Evolutionary conservation across 64 coral and sea anemone species (phyloP).

Genomic region (Stichodactyla mertensii): DNA sequence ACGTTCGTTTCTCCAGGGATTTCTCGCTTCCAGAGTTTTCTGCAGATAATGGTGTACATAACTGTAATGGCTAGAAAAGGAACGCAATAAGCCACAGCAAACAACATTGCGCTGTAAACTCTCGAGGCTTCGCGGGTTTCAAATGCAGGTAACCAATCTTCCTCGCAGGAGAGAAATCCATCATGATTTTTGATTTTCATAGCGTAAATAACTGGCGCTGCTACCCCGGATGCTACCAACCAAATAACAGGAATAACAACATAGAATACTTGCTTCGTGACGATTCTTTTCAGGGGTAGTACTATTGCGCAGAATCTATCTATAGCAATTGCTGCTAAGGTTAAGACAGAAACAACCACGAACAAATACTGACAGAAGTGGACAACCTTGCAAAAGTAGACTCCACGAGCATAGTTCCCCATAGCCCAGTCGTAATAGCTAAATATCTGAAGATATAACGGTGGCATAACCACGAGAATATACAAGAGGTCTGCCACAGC

Average conservation of each 20-base stretch:
- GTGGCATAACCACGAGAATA: constrained; percentile 27
- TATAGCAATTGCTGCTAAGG: constrained; percentile 45
- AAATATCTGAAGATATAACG: constrained; percentile 37
- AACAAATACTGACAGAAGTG: constrained; percentile 51
- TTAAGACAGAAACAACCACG: constrained; percentile 42
- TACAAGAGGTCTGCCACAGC: constrained; percentile 50
- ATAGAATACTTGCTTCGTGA: constrained; percentile 44
- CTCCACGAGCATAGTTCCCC: neutral
- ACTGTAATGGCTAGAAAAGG: constrained; percentile 31
- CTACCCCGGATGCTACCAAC: constrained; percentile 21
- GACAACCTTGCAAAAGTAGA: constrained; percentile 50
- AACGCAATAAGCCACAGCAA: constrained; percentile 29
- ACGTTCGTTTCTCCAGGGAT: constrained; percentile 34
- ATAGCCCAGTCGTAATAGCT: constrained; percentile 29
- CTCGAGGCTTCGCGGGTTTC: neutral
- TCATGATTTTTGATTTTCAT: neutral
- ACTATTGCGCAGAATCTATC: constrained; percentile 63
- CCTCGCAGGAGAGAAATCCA: constrained; percentile 3
- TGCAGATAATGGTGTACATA: constrained; percentile 46
- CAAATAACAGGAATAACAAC: constrained; percentile 26
- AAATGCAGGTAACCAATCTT: constrained; percentile 52
- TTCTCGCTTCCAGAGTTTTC: constrained; percentile 33
- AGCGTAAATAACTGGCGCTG: constrained; percentile 26
- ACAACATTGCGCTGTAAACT: constrained; percentile 25
- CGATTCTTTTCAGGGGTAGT: constrained; percentile 42